Conservation (phyloP, 2,113 vertebrate species). For the Cheirogaleus medius region DNA sequence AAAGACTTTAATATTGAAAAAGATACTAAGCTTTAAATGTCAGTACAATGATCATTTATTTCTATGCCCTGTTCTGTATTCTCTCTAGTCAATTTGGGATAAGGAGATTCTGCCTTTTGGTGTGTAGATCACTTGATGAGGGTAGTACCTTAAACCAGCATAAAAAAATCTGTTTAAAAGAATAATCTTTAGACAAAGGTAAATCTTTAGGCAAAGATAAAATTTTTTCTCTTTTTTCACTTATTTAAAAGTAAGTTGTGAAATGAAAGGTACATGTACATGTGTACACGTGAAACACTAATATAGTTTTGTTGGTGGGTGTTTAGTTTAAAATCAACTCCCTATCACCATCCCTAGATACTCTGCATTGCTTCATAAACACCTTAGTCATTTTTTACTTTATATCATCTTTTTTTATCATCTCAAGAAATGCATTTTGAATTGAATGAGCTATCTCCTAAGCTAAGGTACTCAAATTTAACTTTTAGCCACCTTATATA, state of each 20-base stretch:
- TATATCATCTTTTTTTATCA: neutral
- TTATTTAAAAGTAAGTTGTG: conserved; percentile 79
- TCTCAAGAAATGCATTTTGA: conserved; percentile 52
- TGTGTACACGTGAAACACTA: conserved; percentile 82
- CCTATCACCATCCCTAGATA: neutral
- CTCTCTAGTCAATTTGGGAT: neutral
- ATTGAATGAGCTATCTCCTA: conserved; percentile 3
- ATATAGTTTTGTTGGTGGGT: conserved; percentile 74
- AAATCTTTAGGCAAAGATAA: conserved; percentile 59
- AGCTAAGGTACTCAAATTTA: conserved; percentile 5
- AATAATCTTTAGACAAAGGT: conserved; percentile 78
- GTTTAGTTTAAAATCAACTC: conserved; percentile 70
- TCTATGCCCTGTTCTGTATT: conserved; percentile 18
- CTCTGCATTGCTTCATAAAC: neutral
- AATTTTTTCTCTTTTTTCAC: conserved; percentile 52
- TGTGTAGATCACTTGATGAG: conserved; percentile 58
- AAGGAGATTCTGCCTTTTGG: neutral
- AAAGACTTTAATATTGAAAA: conserved; percentile 30
- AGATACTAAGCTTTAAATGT: conserved; percentile 22
- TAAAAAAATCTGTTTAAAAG: conserved; percentile 79
- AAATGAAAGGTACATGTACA: conserved; percentile 76
- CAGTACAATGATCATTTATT: neutral
- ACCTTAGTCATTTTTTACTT: neutral
- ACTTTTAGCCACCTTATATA: neutral
- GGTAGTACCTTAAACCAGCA: conserved; percentile 80